Evolutionary conservation across 2,888 invertebrate genomes (phyloP), one percentile per base, ranked within the genome.

Genomic region (Stratiomys singularior): DNA sequence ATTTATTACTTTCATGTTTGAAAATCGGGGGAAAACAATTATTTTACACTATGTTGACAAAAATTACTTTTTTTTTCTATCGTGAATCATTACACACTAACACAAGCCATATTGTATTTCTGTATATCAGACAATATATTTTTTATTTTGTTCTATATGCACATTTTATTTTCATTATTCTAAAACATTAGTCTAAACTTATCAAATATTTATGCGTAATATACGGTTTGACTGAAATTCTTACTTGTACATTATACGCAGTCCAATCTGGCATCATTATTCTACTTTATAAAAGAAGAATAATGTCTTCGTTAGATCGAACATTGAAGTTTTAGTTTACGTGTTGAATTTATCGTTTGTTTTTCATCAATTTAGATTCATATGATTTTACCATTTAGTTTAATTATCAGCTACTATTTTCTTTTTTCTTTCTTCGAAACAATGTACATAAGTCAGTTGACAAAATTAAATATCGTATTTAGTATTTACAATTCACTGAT

Each of bases 271-370:
- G 52, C 52, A n/a, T 60, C 58, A 60, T 60, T 60, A 60, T 25
- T 21, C 58, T 25, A 18, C 58, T 60, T 60, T 60, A 60, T 60
- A 60, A 60, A 60, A 60, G 58, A 23, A 60, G 58, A 60, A 25
- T 25, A 60, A 60, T 60, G 58, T 60, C 58, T 52, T 52, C 15
- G 15, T 13, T 18, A 18, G 15, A 9, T 52, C 18, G 52, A 4
- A 52, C 37, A 5, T 37, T 37, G 9, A 37, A 37, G 37, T 9
- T 37, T 37, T 9, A 37, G 9, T 37, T 37, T 37, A 3, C 9
- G 9, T 37, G 3, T 9, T 5, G 37, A 37, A 37, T 37, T 37
- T 37, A n/a, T n/a, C n/a, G 37, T 37, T 37, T 37, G 3, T 37
- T 37, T 37, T 37, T 37, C 9, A 37, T 37, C 37, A 5, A 5